A percentile compares a stretch with the other conserved stretches of the same genome.
Conservation (phyloP, 2,113 vertebrate genomes). For the Dromiciops gliroides region DNA sequence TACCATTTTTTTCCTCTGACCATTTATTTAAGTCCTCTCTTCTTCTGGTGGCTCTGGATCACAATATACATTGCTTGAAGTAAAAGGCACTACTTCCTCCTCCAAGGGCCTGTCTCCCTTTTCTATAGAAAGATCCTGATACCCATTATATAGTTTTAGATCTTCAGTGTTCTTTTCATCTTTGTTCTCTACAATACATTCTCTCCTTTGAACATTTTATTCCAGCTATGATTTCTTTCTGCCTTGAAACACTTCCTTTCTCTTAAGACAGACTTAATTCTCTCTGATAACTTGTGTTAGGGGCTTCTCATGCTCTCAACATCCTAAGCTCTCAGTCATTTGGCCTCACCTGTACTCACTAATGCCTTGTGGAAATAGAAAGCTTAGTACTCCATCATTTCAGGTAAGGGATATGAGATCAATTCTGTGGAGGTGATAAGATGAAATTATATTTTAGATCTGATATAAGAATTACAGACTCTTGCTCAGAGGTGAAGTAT, state of each 20-base stretch:
- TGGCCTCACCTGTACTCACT: background rate
- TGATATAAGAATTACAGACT: background rate
- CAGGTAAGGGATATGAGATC: background rate
- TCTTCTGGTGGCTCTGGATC: background rate
- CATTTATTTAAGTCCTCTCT: background rate
- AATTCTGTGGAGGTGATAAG: background rate
- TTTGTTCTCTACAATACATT: background rate
- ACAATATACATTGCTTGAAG: background rate
- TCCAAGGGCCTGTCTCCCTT: background rate
- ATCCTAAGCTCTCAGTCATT: background rate
- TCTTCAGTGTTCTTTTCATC: background rate
- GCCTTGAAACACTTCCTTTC: background rate
- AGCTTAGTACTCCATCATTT: background rate
- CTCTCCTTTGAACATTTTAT: background rate
- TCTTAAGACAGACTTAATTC: background rate
- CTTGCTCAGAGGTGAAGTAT: background rate
- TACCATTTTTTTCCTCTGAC: background rate
- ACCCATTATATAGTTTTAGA: background rate
- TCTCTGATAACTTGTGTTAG: background rate
- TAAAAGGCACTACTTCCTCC: background rate
- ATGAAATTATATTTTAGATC: background rate
- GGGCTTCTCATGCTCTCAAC: background rate
- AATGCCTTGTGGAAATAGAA: background rate
- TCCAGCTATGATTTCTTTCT: background rate
- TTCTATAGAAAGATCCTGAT: background rate